Evolutionary conservation across 2,888 invertebrate genomes (phyloP), one percentile per base, ranked within the genome.

Genomic region (Drosophila mayaguana): DNA sequence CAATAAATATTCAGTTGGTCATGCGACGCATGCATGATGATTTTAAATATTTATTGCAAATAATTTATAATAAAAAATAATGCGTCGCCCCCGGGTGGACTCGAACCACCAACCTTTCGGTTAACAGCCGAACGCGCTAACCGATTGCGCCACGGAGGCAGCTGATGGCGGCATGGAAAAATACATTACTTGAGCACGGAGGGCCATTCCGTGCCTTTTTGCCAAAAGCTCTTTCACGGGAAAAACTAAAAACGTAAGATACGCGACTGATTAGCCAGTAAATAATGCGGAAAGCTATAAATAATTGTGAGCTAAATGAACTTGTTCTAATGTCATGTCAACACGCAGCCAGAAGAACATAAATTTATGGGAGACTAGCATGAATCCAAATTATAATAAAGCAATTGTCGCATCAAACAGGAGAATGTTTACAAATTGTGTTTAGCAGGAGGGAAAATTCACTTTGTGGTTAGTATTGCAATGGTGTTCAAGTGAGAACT

Each of bases 101-200:
- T 97, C 96, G 97, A 97, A 97, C 97, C 97, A 97, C 97, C 97
- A 97, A 97, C 97, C 97, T 97, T 97, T 97, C 97, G 97, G 97
- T 97, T 97, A 97, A 97, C 97, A 97, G 97, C 97, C 97, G 97
- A 97, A 97, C 97, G 97, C 97, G 97, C 97, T 97, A 97, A 94
- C 97, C 97, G 92, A 96, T 97, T 97, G 97, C 97, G 97, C 97
- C 97, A 97, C 97, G 96, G 91, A 92, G 92, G 92, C 93, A 53
- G 9, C 2, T 20, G 82, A 78, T 75, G 75, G 65, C 75, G 75
- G 80, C 72, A 69, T 78, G 82, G 82, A 85, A 45, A 50, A 63
- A 50, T 62, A 56, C 56, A 42, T 12, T 2, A 12, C 12, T 18
- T 11, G 18, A 18, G 5, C 5, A 18, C 12, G 6, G 18, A n/a